Evolutionary conservation across 92 coral and sea anemone species (phyloP).

Genomic region (Virgularia gustaviana): DNA sequence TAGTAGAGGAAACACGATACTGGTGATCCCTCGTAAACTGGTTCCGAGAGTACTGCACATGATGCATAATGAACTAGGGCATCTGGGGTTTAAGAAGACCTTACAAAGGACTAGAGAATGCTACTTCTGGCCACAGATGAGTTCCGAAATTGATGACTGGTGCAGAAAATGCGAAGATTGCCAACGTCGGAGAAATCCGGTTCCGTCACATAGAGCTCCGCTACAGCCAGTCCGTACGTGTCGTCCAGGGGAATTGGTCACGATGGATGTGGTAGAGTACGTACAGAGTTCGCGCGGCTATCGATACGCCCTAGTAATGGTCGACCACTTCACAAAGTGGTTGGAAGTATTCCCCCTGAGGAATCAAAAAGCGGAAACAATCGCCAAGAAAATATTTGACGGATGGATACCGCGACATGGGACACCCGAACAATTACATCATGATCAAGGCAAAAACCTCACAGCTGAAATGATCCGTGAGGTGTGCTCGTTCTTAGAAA

Average conservation of each 20-base stretch:
- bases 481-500: background rate
- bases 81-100: background rate
- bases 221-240: constrained; percentile 47
- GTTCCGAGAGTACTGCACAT: background rate
- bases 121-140: background rate
- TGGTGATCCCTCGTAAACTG: background rate
- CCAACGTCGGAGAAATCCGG: constrained; percentile 22
- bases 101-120: background rate
- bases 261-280: constrained; percentile 45
- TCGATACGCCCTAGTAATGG: constrained; percentile 4
- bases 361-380: constrained; percentile 10
- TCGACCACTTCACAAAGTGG: constrained; percentile 30
- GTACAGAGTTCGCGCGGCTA: background rate
- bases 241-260: constrained; percentile 44
- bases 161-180: background rate
- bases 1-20: too few relatives aligned
- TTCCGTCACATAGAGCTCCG: constrained; percentile 43
- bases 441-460: constrained; percentile 45
- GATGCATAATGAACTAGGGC: background rate
- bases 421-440: constrained; percentile 53
- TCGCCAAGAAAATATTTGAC: constrained; percentile 42
- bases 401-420: constrained; percentile 43
- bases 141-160: constrained; percentile 2
- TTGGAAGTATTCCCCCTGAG: constrained; percentile 18
- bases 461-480: constrained; percentile 18